These are phyloP conservation scores for Crax fasciolata DNA, from an alignment of 2,797 vertebrate species.

Conservation along the genomic window DNA sequence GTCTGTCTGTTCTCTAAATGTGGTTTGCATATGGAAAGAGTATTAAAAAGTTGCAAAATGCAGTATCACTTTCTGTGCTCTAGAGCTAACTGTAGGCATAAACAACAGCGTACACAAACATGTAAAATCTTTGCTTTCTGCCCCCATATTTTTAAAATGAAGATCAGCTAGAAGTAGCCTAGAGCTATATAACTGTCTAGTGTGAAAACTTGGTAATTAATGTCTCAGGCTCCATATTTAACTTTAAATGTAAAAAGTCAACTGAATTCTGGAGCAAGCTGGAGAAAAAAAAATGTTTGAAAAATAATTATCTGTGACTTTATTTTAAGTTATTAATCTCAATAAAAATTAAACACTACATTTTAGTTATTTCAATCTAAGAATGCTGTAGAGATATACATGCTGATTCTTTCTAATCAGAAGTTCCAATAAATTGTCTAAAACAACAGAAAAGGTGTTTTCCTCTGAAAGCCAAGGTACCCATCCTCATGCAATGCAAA, in stretches of 20 bases:
- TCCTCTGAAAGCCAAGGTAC: neutral
- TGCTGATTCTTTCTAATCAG: neutral
- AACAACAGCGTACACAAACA: neutral
- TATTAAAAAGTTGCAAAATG: neutral
- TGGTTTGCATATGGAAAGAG: neutral
- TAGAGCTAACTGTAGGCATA: neutral
- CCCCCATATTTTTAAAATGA: neutral
- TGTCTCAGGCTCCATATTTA: neutral
- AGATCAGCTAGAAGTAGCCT: neutral
- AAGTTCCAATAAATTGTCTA: neutral
- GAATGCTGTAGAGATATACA: neutral
- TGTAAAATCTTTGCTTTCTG: neutral
- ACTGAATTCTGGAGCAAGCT: neutral
- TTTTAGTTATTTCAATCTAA: neutral
- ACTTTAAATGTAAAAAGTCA: neutral
- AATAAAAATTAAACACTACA: neutral
- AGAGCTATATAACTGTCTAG: neutral
- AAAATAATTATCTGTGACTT: neutral
- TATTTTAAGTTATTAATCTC: neutral
- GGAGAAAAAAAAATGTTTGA: neutral
- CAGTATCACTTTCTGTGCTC: neutral
- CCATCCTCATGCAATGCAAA: neutral
- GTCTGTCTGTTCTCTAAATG: neutral
- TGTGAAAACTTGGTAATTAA: conserved; percentile 1
- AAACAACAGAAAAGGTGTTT: neutral